Evolutionary conservation across 2,113 vertebrate genomes (phyloP).

Genomic region (Microtus oregoni): DNA sequence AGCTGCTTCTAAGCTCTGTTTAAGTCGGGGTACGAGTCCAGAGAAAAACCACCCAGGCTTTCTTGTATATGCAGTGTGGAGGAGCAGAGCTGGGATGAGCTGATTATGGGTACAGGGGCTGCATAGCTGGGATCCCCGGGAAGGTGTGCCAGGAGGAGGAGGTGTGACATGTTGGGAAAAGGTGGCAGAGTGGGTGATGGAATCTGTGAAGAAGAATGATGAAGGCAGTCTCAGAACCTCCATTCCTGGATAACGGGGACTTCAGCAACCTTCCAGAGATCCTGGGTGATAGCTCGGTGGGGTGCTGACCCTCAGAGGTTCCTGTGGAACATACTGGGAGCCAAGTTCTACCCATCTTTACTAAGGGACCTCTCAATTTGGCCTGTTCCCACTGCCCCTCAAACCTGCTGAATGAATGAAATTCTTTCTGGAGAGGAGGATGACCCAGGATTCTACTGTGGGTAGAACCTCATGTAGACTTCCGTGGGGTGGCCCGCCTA

Average conservation of each 20-base stretch:
- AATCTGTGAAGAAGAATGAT: rapidly evolving
- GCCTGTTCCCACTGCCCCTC: too few relatives aligned
- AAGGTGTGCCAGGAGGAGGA: neutral
- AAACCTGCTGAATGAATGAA: neutral
- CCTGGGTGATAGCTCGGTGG: rapidly evolving
- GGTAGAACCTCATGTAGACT: neutral
- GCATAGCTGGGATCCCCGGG: rapidly evolving
- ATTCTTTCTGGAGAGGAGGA: too few relatives aligned
- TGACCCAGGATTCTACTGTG: neutral
- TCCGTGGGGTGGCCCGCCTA: neutral
- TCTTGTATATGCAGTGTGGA: neutral
- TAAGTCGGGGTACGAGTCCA: neutral
- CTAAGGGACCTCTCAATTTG: neutral
- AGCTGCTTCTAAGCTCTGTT: neutral
- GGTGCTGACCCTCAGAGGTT: neutral
- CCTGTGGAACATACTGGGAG: neutral
- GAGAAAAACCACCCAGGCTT: neutral
- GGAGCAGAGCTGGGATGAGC: neutral
- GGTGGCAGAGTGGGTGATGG: neutral
- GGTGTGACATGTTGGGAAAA: rapidly evolving
- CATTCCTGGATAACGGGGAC: rapidly evolving
- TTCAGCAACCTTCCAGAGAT: neutral
- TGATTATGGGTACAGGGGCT: neutral
- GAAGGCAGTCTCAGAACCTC: neutral
- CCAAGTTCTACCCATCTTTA: rapidly evolving